Evolutionary conservation across 2,113 vertebrate species (phyloP).

Genomic region (Lophius piscatorius): DNA sequence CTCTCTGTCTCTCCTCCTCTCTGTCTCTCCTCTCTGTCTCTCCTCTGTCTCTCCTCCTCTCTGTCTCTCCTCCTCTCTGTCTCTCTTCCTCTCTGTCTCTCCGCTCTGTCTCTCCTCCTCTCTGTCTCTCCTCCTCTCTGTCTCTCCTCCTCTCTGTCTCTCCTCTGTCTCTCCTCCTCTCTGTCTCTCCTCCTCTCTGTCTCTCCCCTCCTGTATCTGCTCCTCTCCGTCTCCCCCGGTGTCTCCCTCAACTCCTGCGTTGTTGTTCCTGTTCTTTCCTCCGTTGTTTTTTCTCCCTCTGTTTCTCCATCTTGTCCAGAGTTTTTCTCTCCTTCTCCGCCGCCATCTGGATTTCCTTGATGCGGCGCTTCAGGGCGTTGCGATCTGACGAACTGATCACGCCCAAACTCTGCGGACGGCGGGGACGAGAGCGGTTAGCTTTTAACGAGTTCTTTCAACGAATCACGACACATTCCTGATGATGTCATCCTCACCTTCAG

Average conservation of each 20-base stretch:
- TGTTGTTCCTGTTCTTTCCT: slow-evolving; percentile 83
- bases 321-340: slow-evolving; percentile 87
- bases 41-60: background rate
- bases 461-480: slow-evolving; percentile 81
- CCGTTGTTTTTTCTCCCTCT: slow-evolving; percentile 87
- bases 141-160: too few relatives aligned
- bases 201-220: too few relatives aligned
- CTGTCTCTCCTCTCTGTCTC: too few relatives aligned
- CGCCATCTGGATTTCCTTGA: slow-evolving; percentile 84
- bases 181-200: background rate
- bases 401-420: slow-evolving; percentile 82
- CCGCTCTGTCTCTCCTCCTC: too few relatives aligned
- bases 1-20: too few relatives aligned
- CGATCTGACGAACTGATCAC: slow-evolving; percentile 86
- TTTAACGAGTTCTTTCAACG: too few relatives aligned
- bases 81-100: too few relatives aligned
- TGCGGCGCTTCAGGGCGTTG: slow-evolving; percentile 82
- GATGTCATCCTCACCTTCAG: slow-evolving; percentile 83
- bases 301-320: slow-evolving; percentile 86
- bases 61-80: background rate
- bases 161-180: background rate
- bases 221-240: background rate
- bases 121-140: too few relatives aligned
- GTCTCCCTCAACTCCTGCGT: slow-evolving; percentile 70
- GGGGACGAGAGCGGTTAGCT: slow-evolving; percentile 78